Evolutionary conservation across 1,140 invertebrate genomes (phyloP).

Genomic region (Aphaenogaster rudis): DNA sequence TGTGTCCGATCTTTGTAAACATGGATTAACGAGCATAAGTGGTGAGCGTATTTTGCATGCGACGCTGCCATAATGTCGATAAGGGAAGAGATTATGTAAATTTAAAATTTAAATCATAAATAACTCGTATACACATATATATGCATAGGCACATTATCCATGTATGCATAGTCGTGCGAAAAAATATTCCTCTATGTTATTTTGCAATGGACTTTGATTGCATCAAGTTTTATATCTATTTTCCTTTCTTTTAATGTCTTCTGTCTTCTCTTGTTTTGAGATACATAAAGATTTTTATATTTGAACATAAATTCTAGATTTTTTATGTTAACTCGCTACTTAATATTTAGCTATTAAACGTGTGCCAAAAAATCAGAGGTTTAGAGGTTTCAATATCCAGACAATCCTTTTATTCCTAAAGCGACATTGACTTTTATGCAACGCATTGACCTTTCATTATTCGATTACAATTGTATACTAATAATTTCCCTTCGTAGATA

Average conservation of each 20-base stretch:
- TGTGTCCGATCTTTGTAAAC: slow-evolving; percentile 39
- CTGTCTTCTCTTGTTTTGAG: slow-evolving; percentile 8
- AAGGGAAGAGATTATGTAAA: slow-evolving; percentile 7
- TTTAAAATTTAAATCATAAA: slow-evolving; percentile 30
- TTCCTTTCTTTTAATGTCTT: slow-evolving; percentile 21
- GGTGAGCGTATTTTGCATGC: slow-evolving; percentile 22
- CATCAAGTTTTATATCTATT: slow-evolving; percentile 46
- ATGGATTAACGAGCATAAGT: not conserved
- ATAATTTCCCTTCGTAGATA: slow-evolving; percentile 6
- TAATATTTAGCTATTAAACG: slow-evolving; percentile 42
- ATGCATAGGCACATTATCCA: not conserved
- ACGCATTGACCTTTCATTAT: not conserved
- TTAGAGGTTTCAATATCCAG: slow-evolving; percentile 13
- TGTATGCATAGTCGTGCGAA: not conserved
- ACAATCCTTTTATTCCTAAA: slow-evolving; percentile 35
- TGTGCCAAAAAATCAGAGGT: slow-evolving; percentile 43
- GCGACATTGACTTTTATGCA: not conserved
- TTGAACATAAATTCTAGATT: slow-evolving; percentile 32
- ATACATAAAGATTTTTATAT: slow-evolving; percentile 42
- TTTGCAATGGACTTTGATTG: slow-evolving; percentile 38
- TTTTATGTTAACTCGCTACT: slow-evolving; percentile 31
- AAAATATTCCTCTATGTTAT: slow-evolving; percentile 11
- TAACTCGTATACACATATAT: slow-evolving; percentile 5
- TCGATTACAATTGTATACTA: not conserved
- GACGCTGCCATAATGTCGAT: slow-evolving; percentile 39